These are phyloP conservation scores for Gambusia holbrooki DNA, from an alignment of 2,113 vertebrate genomes.

Conservation along the genomic window DNA sequence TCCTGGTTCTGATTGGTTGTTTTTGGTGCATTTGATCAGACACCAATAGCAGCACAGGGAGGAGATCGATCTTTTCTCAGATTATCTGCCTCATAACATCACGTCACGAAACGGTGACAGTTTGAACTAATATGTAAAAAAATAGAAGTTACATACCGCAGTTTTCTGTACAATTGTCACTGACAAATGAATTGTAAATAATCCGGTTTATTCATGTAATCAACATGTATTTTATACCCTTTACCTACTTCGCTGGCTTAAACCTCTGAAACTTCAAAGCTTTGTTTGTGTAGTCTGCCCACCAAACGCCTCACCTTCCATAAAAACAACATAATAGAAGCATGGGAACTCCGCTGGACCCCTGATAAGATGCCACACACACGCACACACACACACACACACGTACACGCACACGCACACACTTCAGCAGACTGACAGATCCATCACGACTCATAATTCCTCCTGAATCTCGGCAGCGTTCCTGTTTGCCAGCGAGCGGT, in stretches of 20 bases:
- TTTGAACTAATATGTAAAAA: too few species aligned
- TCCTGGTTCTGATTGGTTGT: too few species aligned
- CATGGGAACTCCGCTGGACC: constrained; percentile 6
- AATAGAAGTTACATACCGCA: too few species aligned
- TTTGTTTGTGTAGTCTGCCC: neutral
- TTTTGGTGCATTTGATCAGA: too few species aligned
- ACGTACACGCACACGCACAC: neutral
- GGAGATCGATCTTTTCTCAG: too few species aligned
- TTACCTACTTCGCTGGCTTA: too few species aligned
- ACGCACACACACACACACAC: too few species aligned
- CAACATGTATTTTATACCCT: too few species aligned
- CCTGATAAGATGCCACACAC: neutral
- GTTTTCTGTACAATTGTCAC: neutral
- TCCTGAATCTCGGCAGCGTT: neutral
- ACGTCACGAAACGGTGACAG: too few species aligned
- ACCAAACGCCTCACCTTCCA: neutral
- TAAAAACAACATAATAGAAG: neutral
- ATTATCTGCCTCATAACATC: too few species aligned
- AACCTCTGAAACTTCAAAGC: too few species aligned
- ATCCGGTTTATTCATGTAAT: neutral
- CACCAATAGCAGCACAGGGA: too few species aligned
- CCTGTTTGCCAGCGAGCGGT: constrained; percentile 38
- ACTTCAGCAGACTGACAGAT: neutral
- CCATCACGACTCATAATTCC: neutral
- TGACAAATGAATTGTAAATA: neutral